Evolutionary conservation across 1,140 invertebrate genomes (phyloP), one percentile per base, ranked within the genome.

Genomic region (Heliconius congener): DNA sequence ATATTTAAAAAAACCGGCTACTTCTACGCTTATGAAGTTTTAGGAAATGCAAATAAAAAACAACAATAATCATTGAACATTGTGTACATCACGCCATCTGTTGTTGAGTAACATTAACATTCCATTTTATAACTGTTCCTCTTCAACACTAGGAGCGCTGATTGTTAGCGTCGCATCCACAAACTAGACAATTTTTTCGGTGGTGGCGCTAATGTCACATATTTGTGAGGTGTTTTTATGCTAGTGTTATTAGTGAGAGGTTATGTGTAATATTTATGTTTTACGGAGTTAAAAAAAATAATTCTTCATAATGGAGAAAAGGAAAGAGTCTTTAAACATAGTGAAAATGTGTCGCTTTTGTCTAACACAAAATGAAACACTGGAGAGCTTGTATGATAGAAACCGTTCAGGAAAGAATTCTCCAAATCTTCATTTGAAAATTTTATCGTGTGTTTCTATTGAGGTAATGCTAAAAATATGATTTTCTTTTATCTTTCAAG

Each of bases 301-400:
- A 78, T 71, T 37, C 70, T 71, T 73, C 34, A 93, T 91, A 91
- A 96, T 96, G 96, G 96, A 96, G 86, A 95, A 95, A 84, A 95
- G 96, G 88, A 95, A 95, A 88, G 95, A 95, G 80, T 92, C 93
- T 77, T 85, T 97, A 81, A 94, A 95, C 85, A 88, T 94, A 37
- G 95, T 96, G 89, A 95, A 96, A 89, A 95, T 97, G 78, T 97
- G 97, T 89, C 95, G 97, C 84, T 97, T 97, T 89, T 97, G 97
- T 91, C 92, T 97, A 79, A 93, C 95, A 71, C 93, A 94, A 78
- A 91, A 95, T 82, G 95, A 96, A 80, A 95, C 96, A 70, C 90
- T 97, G 72, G 95, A 87, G 80, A 97, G 95, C 90, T 96, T 97
- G 85, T 97, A 96, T 86, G 95, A 96, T 74, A 95, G 95, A 83